A percentile compares a stretch with the other conserved stretches of the same genome.
Conservation (phyloP, 1,140 invertebrate genomes). For the Drosophila rhopaloa region DNA sequence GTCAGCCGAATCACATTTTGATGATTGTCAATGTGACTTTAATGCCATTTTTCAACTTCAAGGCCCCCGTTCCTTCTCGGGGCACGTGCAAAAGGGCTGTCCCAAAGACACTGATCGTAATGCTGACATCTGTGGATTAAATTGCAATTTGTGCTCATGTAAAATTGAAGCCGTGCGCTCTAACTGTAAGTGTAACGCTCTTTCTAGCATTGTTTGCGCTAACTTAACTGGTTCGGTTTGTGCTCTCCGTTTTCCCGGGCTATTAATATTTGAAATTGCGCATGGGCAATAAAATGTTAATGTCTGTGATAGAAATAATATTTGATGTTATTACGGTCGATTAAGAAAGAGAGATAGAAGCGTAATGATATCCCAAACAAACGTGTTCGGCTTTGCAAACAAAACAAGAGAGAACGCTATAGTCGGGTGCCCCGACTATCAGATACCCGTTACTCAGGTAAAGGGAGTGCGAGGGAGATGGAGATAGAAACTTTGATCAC, state of each 20-base stretch:
- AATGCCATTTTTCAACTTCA: constrained; percentile 84
- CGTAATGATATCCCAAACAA: too few relatives aligned
- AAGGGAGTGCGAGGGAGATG: too few relatives aligned
- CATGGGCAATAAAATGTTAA: constrained; percentile 75
- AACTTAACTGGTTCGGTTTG: constrained; percentile 41
- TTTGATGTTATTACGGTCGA: constrained; percentile 80
- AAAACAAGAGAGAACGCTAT: too few relatives aligned
- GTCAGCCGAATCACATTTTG: constrained; percentile 82
- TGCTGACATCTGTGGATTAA: constrained; percentile 85
- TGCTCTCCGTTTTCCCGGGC: constrained; percentile 38
- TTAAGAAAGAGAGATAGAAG: constrained; percentile 32
- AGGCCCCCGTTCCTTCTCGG: constrained; percentile 26
- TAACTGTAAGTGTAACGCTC: constrained; percentile 39
- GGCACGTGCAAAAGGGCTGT: constrained; percentile 76
- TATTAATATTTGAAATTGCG: constrained; percentile 77
- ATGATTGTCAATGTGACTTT: constrained; percentile 84
- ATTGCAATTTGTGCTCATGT: constrained; percentile 85
- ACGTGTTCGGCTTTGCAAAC: too few relatives aligned
- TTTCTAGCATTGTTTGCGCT: constrained; percentile 45
- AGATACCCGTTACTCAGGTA: too few relatives aligned
- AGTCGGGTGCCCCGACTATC: too few relatives aligned
- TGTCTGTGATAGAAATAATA: constrained; percentile 55
- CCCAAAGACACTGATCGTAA: constrained; percentile 72
- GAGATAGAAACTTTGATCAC: too few relatives aligned
- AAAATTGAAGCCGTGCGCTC: constrained; percentile 66